phyloP scores from a whole-genome alignment of 2,888 invertebrate genomes.

The Palloptera scutellata region DNA sequence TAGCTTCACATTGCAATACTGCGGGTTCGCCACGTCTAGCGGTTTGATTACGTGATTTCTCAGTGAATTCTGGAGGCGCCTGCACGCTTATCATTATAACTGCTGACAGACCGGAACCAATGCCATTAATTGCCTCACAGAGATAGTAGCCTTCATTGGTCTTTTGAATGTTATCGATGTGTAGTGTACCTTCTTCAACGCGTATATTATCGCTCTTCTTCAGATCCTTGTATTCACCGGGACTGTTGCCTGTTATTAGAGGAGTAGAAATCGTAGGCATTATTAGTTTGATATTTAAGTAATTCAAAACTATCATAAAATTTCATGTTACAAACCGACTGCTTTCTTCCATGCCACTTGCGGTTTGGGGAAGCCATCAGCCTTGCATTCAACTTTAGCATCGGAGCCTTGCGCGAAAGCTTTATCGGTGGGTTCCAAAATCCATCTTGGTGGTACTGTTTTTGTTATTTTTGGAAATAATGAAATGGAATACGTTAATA shows the following conservation, averaged over 20 bases:
- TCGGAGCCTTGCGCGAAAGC: constrained; percentile 94
- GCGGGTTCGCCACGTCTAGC: constrained; percentile 90
- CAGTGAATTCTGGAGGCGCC: constrained; percentile 94
- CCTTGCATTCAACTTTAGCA: constrained; percentile 94
- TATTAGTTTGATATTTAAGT: background rate
- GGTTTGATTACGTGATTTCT: constrained; percentile 90
- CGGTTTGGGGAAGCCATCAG: constrained; percentile 94
- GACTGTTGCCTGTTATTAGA: constrained; percentile 82
- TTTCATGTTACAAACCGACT: constrained; percentile 72
- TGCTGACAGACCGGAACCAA: constrained; percentile 93
- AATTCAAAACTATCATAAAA: background rate
- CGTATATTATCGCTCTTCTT: constrained; percentile 90
- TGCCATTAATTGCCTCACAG: constrained; percentile 95
- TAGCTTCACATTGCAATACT: constrained; percentile 89
- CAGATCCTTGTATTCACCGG: constrained; percentile 92
- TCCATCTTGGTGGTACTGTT: constrained; percentile 94
- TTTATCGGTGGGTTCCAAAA: constrained; percentile 92
- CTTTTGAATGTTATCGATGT: constrained; percentile 90
- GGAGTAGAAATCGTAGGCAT: background rate
- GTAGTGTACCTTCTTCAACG: constrained; percentile 92
- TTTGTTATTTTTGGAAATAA: constrained; percentile 29
- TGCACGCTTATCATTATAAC: constrained; percentile 93
- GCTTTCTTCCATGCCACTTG: constrained; percentile 95
- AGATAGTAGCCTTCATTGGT: constrained; percentile 94
- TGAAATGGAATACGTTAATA: constrained; percentile 49